Conservation (phyloP, 2,888 invertebrate species). For the Hyalella azteca region DNA sequence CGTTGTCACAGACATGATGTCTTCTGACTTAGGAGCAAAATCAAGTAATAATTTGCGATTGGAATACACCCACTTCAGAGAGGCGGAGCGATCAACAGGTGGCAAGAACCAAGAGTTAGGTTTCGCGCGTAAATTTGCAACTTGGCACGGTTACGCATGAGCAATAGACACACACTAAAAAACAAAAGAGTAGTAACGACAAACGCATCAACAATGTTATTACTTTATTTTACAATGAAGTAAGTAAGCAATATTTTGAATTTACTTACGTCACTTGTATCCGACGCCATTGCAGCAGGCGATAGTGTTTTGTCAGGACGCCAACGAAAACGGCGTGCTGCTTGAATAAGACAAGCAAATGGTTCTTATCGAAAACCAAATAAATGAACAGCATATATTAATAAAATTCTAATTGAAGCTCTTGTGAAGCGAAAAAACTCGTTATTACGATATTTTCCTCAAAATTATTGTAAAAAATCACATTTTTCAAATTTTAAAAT, state of each 20-base stretch:
- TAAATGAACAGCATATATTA: background rate
- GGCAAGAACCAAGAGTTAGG: background rate
- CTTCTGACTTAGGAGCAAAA: background rate
- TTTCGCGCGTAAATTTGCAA: constrained; percentile 17
- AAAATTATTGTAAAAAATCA: background rate
- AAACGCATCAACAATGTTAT: background rate
- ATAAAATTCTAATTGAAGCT: background rate
- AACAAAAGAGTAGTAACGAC: background rate
- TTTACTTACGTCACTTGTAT: background rate
- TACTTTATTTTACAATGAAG: too few species aligned
- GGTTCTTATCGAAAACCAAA: constrained; percentile 17
- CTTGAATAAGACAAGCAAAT: constrained; percentile 1
- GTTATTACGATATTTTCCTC: background rate
- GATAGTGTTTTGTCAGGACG: constrained; percentile 37
- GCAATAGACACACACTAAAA: background rate
- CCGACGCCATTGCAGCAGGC: constrained; percentile 12
- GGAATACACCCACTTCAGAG: background rate
- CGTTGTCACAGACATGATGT: background rate
- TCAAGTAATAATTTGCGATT: background rate
- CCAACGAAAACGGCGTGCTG: constrained; percentile 30
- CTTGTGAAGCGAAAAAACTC: background rate
- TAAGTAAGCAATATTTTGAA: background rate
- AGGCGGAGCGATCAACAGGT: constrained; percentile 32
- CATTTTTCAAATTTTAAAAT: background rate
- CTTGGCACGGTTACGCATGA: background rate